phyloP scores from a whole-genome alignment of 2,113 vertebrate species.

The Eonycteris spelaea region DNA sequence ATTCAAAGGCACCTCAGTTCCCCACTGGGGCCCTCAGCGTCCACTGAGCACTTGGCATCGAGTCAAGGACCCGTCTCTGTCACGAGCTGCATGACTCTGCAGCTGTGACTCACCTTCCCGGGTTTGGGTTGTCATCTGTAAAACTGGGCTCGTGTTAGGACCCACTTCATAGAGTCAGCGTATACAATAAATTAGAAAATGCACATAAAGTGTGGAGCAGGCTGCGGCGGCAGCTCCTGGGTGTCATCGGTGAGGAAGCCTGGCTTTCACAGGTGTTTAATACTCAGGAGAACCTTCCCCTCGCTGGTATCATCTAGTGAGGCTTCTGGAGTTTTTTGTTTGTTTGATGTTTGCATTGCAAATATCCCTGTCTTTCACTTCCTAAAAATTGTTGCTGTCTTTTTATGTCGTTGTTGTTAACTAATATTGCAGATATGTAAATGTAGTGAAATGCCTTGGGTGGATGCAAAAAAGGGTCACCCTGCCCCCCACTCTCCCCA shows the following conservation, averaged over 20 bases:
- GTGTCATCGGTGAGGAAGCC: rapidly evolving
- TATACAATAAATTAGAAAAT: too few species aligned
- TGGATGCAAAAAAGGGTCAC: not conserved
- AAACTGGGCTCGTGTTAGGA: not conserved
- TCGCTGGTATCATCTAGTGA: rapidly evolving
- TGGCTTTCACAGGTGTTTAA: not conserved
- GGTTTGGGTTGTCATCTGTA: not conserved
- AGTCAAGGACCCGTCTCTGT: not conserved
- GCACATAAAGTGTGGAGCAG: rapidly evolving
- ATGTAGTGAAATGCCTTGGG: not conserved
- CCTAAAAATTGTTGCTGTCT: not conserved
- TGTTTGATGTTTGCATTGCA: slow-evolving; percentile 27
- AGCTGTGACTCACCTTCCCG: not conserved
- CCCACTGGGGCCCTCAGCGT: not conserved
- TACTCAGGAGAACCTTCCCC: not conserved
- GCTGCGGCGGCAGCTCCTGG: rapidly evolving
- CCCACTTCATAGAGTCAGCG: rapidly evolving
- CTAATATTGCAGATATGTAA: not conserved
- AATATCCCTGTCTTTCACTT: slow-evolving; percentile 9
- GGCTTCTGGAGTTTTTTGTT: not conserved
- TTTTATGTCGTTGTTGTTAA: not conserved
- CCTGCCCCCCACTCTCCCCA: rapidly evolving
- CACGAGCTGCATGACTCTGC: not conserved
- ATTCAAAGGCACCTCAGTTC: not conserved
- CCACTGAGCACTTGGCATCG: not conserved